A percentile compares a stretch with the other conserved stretches of the same genome.
phyloP scores from a whole-genome alignment of 2,113 vertebrate species.

The Regulus satrapa region DNA sequence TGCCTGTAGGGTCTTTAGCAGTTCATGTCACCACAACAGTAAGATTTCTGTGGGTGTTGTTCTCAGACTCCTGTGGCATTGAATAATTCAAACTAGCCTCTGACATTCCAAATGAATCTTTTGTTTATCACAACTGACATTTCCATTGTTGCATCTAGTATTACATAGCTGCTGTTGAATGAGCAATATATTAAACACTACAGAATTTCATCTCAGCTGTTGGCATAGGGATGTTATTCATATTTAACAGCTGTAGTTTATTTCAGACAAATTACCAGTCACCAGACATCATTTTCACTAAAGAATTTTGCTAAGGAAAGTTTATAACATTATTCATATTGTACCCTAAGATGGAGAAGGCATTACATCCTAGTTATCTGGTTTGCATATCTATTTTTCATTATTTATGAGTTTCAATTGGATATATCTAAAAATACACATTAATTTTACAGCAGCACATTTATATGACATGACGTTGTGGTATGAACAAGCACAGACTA shows the following conservation, averaged over 20 bases:
- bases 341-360: neutral
- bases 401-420: neutral
- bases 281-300: constrained; percentile 37
- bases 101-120: constrained; percentile 45
- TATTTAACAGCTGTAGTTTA: constrained; percentile 60
- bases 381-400: neutral
- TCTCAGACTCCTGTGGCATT: constrained; percentile 25
- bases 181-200: constrained; percentile 55
- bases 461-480: neutral
- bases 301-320: constrained; percentile 40
- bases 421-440: neutral
- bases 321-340: constrained; percentile 11
- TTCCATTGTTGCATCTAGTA: constrained; percentile 46
- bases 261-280: constrained; percentile 55
- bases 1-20: neutral
- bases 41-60: constrained; percentile 41
- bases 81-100: constrained; percentile 56
- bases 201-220: constrained; percentile 43
- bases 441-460: neutral
- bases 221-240: constrained; percentile 49
- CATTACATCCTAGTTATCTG: neutral
- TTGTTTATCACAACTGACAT: constrained; percentile 62
- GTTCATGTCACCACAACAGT: constrained; percentile 44
- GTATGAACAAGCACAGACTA: neutral
- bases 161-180: constrained; percentile 51